Conservation (phyloP, 2,888 invertebrate genomes). For the Rhimphoctona megacephalus region DNA sequence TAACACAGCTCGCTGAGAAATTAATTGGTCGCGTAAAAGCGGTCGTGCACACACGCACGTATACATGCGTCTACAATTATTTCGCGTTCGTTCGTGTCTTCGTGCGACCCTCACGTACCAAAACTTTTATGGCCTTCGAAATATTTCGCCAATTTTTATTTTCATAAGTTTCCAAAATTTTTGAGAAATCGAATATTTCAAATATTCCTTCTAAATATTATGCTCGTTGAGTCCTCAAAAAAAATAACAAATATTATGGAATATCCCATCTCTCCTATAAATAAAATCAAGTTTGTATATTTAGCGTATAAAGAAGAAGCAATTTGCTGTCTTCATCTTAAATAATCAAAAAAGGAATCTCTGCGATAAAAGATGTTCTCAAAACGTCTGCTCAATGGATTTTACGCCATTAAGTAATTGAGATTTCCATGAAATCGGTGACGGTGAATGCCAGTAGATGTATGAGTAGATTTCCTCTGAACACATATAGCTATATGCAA, state of each 20-base stretch:
- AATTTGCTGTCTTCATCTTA: not conserved
- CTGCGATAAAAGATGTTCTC: not conserved
- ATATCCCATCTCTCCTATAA: not conserved
- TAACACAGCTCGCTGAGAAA: conserved; percentile 78
- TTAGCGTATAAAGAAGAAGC: not conserved
- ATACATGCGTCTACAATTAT: conserved; percentile 9
- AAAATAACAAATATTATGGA: not conserved
- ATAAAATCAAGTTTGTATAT: not conserved
- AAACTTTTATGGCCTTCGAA: conserved; percentile 43
- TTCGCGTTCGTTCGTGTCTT: conserved; percentile 54
- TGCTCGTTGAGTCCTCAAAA: not conserved
- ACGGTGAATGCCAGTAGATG: conserved; percentile 35
- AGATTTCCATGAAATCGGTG: conserved; percentile 57
- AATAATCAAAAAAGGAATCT: conserved; percentile 13
- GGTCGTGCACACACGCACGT: conserved; percentile 60
- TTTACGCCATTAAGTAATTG: conserved; percentile 47
- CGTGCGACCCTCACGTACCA: conserved; percentile 58
- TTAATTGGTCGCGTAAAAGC: conserved; percentile 78
- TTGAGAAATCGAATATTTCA: not conserved
- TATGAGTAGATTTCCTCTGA: conserved; percentile 38
- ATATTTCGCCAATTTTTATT: conserved; percentile 17
- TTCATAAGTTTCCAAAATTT: not conserved
- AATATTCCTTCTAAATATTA: not conserved
- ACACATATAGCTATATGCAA: conserved; percentile 8
- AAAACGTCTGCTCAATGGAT: conserved; percentile 24